These are phyloP conservation scores for Drosophila kanekoi DNA, from an alignment of 2,888 invertebrate species.

Conservation along the genomic window DNA sequence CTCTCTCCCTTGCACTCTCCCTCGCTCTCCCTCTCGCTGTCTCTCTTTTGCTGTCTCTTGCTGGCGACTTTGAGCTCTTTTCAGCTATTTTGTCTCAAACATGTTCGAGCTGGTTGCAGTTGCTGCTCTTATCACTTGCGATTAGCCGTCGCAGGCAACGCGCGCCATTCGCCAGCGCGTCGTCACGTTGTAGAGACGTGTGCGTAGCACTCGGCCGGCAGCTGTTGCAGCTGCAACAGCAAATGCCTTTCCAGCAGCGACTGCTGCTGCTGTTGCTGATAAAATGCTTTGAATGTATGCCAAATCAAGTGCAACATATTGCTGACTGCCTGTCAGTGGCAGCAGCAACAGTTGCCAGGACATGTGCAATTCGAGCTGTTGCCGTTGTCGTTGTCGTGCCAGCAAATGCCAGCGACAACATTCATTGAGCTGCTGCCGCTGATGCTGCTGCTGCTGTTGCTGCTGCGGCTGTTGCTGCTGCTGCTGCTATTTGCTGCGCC, in stretches of 20 bases:
- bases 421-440: constrained; percentile 8
- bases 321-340: constrained; percentile 16
- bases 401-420: constrained; percentile 2
- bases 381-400: constrained; percentile 11
- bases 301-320: constrained; percentile 42
- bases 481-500: constrained; percentile 1
- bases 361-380: constrained; percentile 9
- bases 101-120: constrained; percentile 60
- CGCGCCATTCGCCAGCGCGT: constrained; percentile 45
- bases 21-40: neutral
- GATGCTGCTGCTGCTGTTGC: constrained; percentile 11
- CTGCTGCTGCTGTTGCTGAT: neutral
- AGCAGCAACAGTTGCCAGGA: constrained; percentile 26
- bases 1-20: neutral
- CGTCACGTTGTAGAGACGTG: constrained; percentile 52
- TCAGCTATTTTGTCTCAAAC: constrained; percentile 53
- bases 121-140: constrained; percentile 56
- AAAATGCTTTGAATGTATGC: constrained; percentile 50
- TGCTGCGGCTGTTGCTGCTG: constrained; percentile 16
- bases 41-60: neutral
- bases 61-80: constrained; percentile 43
- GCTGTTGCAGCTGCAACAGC: constrained; percentile 11
- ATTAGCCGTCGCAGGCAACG: constrained; percentile 15
- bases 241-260: neutral
- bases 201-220: constrained; percentile 3